Evolutionary conservation across 2,113 vertebrate species (phyloP), one percentile per base, ranked within the genome.

Genomic region (Sceloporus undulatus): DNA sequence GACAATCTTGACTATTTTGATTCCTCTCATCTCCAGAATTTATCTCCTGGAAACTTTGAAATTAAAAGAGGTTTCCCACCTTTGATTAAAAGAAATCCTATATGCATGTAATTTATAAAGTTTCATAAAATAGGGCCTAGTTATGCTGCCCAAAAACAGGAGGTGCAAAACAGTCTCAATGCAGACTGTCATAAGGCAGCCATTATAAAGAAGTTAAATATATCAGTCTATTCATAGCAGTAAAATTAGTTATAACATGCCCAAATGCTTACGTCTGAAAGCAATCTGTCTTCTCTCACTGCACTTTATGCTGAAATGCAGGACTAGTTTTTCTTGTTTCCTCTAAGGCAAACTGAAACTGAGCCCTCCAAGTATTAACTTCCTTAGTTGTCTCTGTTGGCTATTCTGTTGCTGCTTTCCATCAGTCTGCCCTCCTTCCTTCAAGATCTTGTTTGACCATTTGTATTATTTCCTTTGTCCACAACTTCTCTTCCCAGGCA

Each of bases 261-360:
- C 87, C 70, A 79, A 9, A 40, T 86, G 90, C 88, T 91, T 79
- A 71, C 80, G 84, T 93, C 91, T 87, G 91, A 91, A 88, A 48
- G 93, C 85, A 90, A 90, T 62, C 42, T 48, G 59, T 5, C 71
- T 86, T 75, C 88, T 65, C 18, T 91, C 14, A 77, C 3, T 27
- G 85, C 85, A 70, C 54, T 90, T 34, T 42, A 85, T 54, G 84
- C 91, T 82, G 42, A 77, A 95, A 93, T 83, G 89, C 92, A 78
- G 81, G 87, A 92, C 93, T 88, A 87, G 92, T 94, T 96, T 93
- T 96, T 95, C 94, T 94, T 1, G 83, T 93, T 94, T 92, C 87
- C 94, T 94, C 91, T 40, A 92, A 87, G 91, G 94, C 84, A 93
- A 65, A 70, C 34, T 91, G 38, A 87, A 84, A 90, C 29, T 70